These are phyloP conservation scores for Trissolcus brochymenae DNA, from an alignment of 2,888 invertebrate species.

Conservation along the genomic window DNA sequence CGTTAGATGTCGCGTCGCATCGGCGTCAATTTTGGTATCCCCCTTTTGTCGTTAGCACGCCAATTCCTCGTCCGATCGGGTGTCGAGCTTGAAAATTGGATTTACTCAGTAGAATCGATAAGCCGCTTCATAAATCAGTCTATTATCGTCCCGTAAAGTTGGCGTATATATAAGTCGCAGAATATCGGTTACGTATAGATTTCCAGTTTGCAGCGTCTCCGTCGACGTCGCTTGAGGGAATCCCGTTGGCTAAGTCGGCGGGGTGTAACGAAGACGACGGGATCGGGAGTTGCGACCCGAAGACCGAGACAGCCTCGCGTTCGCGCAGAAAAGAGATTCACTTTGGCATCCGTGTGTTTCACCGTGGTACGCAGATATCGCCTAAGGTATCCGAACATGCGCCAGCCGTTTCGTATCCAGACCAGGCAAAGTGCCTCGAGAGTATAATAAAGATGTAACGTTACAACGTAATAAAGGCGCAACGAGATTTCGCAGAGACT, in stretches of 20 bases:
- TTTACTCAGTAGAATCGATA: slow-evolving; percentile 71
- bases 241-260: slow-evolving; percentile 34
- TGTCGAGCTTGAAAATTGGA: slow-evolving; percentile 71
- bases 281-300: slow-evolving; percentile 18
- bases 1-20: slow-evolving; percentile 12
- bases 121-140: slow-evolving; percentile 72
- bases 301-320: slow-evolving; percentile 27
- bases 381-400: slow-evolving; percentile 37
- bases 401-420: slow-evolving; percentile 44
- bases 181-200: slow-evolving; percentile 60
- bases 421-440: slow-evolving; percentile 44
- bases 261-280: not conserved
- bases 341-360: slow-evolving; percentile 53
- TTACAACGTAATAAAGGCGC: slow-evolving; percentile 54
- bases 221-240: slow-evolving; percentile 56
- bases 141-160: slow-evolving; percentile 69
- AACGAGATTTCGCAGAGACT: slow-evolving; percentile 42
- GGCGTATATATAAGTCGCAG: slow-evolving; percentile 61
- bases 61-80: slow-evolving; percentile 47
- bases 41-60: slow-evolving; percentile 4
- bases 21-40: slow-evolving; percentile 45
- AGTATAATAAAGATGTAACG: slow-evolving; percentile 57
- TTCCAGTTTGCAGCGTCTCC: slow-evolving; percentile 57
- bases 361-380: slow-evolving; percentile 46
- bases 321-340: slow-evolving; percentile 56